Base-by-base conservation (phyloP, 2,113 vertebrate species). In the Puntigrus tetrazona region DNA sequence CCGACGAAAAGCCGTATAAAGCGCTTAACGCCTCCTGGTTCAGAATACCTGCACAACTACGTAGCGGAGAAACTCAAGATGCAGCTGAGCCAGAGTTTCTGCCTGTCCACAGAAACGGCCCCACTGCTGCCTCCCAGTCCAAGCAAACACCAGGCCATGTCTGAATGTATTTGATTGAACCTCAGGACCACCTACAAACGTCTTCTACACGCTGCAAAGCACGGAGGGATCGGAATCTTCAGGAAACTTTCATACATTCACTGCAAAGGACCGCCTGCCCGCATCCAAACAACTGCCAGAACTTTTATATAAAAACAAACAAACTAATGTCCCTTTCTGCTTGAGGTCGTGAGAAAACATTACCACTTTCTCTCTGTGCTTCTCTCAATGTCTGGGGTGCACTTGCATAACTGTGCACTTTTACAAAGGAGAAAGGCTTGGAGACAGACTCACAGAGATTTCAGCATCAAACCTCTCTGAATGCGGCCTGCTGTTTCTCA, bases 1-100 rank as follows among this genome's bases (percentile, higher is more conserved):
- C 87, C 93, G 95, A 96, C 0, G 94, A 97, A 82, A 92, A 91
- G 80, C 31, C 94, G 92, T 86, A 91, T 97, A 88, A 97, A 96
- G 89, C 91, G 94, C n/a, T 61, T 96, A 97, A 14, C 96, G 95
- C 55, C 94, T 95, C 76, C 92, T 96, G 89, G 96, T 95, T 3
- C 88, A 96, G 88, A 94, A 87, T 96, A 98, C 87, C 92, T 99
- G 0, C 96, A 97, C 57, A 96, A 97, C 82, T 98, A 97, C 34
- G 97, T 98, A 84, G 95, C 97, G 87, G 92, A 96, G 82, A 96
- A 93, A 85, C 90, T 99, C 61, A 97, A 94, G 89, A 85, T 97
- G 75, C 95, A 96, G 86, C 93, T 98, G 75, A 91, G 89, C 70
- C 91, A 94, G 84, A 89, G 88, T 70, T 89, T 41, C 52, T 90